These are phyloP conservation scores for Dynastes grantii DNA, from an alignment of 2,888 invertebrate genomes.

Conservation along the genomic window DNA sequence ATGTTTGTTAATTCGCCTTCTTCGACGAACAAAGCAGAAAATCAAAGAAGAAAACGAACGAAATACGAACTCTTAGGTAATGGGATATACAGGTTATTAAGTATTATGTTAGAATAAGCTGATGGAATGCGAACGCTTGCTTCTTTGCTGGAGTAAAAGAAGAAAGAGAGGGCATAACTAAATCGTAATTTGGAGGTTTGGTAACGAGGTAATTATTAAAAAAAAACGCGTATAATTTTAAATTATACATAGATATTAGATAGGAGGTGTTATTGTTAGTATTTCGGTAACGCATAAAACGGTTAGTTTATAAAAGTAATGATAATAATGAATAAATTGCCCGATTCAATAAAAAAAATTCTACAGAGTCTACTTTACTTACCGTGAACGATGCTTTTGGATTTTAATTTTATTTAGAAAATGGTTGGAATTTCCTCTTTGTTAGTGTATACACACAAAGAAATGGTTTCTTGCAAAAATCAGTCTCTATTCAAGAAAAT, in stretches of 20 bases:
- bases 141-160: not conserved
- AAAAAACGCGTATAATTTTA: slow-evolving; percentile 5
- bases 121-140: not conserved
- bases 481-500: no score
- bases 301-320: not conserved
- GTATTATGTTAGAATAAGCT: slow-evolving; percentile 4
- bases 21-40: slow-evolving; percentile 3
- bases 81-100: slow-evolving; percentile 16
- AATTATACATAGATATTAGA: slow-evolving; percentile 15
- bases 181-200: slow-evolving; percentile 11
- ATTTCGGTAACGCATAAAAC: slow-evolving; percentile 4
- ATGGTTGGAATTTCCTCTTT: no score
- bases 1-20: slow-evolving; percentile 17
- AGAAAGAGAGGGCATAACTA: slow-evolving; percentile 7
- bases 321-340: no score
- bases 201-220: slow-evolving; percentile 12
- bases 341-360: no score
- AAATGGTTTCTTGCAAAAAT: no score
- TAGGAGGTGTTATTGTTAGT: not conserved
- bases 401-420: no score
- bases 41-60: not conserved
- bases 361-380: no score
- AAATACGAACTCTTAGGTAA: not conserved
- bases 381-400: no score
- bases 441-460: no score